A percentile compares a stretch with the other conserved stretches of the same genome.
Conservation (phyloP, 2,113 vertebrate species). For the Amazona guildingii region DNA sequence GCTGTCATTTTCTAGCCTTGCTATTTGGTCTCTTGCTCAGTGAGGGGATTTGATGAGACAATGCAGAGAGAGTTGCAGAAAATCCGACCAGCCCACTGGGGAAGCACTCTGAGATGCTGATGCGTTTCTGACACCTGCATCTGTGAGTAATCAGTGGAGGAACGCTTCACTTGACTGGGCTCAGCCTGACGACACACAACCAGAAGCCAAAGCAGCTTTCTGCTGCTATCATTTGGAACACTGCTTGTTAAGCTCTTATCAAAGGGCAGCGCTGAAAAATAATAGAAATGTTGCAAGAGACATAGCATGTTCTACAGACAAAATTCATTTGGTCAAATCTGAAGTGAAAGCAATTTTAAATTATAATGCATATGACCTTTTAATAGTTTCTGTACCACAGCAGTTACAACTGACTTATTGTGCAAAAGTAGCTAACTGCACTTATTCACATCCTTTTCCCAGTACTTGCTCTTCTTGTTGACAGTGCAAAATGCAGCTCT, state of each 20-base stretch:
- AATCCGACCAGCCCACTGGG: not conserved
- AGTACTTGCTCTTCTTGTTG: not conserved
- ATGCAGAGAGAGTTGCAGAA: not conserved
- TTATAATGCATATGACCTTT: not conserved
- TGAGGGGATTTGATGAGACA: not conserved
- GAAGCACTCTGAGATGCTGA: not conserved
- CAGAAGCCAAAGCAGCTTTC: not conserved
- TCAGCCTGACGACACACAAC: not conserved
- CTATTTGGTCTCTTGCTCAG: not conserved
- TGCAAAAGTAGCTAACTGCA: not conserved
- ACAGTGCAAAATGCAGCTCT: not conserved
- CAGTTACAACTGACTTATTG: not conserved
- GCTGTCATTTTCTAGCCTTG: not conserved
- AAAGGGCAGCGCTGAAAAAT: not conserved
- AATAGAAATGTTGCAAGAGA: not conserved
- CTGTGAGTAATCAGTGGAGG: accelerated
- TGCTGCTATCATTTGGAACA: not conserved
- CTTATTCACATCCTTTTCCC: not conserved
- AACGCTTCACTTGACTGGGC: not conserved
- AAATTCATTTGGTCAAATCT: not conserved
- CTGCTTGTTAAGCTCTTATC: not conserved
- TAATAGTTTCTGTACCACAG: not conserved
- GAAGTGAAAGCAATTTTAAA: not conserved
- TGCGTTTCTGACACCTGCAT: not conserved
- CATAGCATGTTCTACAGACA: not conserved